Base-by-base conservation (phyloP, 2,888 invertebrate species). In the Agrochola lota region DNA sequence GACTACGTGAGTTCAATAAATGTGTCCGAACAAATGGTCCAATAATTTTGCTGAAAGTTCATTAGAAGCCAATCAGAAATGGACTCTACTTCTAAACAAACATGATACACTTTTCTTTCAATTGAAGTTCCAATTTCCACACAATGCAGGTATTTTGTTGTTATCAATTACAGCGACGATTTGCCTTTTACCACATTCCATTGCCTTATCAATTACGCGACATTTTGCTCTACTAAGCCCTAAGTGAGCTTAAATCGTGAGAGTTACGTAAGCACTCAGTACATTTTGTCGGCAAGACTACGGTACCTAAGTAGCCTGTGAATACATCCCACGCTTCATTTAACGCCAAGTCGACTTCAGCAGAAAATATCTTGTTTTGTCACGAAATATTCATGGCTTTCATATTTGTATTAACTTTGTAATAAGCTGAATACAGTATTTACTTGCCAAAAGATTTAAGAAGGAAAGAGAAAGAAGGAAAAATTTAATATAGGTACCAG, bases 241-340 rank as follows among this genome's bases (percentile, higher is more conserved):
- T 68, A 71, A 81, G 57, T 57, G 57, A 63, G 67, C 78, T 71
- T 59, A 71, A 83, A 81, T 78, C 62, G 30, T 60, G 57, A 69
- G 62, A 55, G 66, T 81, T 78, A 67, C 73, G 66, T 67, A 79
- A 82, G 60, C 64, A 76, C 71, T 78, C 74, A 43, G 78, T 71
- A 85, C 71, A 85, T 75, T 83, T 64, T 17, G 83, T 43, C 62
- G 77, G 30, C 78, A 63, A 74, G 69, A 83, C 70, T 57, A 12
- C 74, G 68, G 74, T 30, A 60, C 68, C 77, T 72, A 78, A 78
- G 77, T 77, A 86, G 64, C 71, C 77, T 46, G 76, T 76, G 80
- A 75, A 84, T 86, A 78, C 80, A 63, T 85, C 66, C 71, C 66
- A 75, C 84, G 73, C 80, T 86, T 80, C 85, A 85, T 85, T 86